Base-by-base conservation (phyloP, 2,113 vertebrate species). In the Phaethon lepturus region DNA sequence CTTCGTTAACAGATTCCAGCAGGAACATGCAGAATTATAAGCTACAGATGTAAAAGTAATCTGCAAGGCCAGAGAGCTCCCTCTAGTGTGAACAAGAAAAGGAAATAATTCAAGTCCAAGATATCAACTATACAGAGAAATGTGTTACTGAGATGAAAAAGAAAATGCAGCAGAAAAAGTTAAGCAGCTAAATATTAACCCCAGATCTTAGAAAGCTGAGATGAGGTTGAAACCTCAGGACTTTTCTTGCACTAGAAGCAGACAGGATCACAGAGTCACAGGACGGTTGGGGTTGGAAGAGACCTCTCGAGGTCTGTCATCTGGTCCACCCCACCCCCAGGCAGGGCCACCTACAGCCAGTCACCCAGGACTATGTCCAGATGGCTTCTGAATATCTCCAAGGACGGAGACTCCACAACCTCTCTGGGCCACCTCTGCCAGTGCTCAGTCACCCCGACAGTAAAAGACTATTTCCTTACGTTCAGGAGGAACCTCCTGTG, bases 251-350 rank as follows among this genome's bases (percentile, higher is more conserved):
- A 9, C 15, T 31, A 22, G 53, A 40, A 60, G 49, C 42, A 71
- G 56, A 4, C 6, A 29, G 26, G 15, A 7, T 31, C 47, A 44
- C 13, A 67, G 73, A 26, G 44, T 16, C 31, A 59, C 28, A 35
- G n/a, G 24, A 47, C 18, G 35, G 18, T 3, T 42, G 64, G 47
- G 50, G 50, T 7, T 66, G 60, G 28, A 15, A 74, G 17, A 13
- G 24, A 47, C 10, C 11, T 52, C 60, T 62, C 42, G 38, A 31
- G 10, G 8, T 17, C 38, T 8, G 38, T 38, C 29, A 18, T 0
- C 8, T 23, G 19, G 31, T 31, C 26, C 20, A 1, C 20, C 8
- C 8, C 6, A 5, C 1, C 15, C 25, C 24, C 9, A 20, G 2
- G 31, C 7, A 5, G 50, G 28, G 13, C 22, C 45, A 31, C 18